Percentiles rank a stretch among this genome's conserved stretches.
Conservation (phyloP, 1,140 invertebrate genomes). For the Drosophila cardini region DNA sequence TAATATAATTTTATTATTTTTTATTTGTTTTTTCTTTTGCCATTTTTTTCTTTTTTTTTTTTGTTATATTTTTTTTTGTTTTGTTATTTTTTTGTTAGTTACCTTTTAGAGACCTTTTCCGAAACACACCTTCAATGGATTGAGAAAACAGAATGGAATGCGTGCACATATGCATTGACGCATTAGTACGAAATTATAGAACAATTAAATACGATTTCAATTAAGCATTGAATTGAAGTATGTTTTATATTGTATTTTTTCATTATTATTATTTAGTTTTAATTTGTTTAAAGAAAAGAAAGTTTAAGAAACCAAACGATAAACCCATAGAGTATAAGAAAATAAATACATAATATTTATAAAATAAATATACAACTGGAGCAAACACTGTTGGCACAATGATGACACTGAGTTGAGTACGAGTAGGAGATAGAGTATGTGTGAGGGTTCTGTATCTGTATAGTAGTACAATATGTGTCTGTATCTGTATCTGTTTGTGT, state of each 20-base stretch:
- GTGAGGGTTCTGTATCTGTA: conserved; percentile 41
- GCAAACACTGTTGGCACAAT: conserved; percentile 74
- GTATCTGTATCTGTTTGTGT: conserved; percentile 38
- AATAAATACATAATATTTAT: conserved; percentile 18
- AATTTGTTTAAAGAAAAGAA: conserved; percentile 59
- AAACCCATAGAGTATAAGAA: conserved; percentile 48
- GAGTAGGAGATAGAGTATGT: conserved; percentile 42
- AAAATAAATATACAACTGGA: conserved; percentile 46
- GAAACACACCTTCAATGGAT: conserved; percentile 91
- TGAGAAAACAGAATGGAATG: conserved; percentile 84
- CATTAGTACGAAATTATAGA: conserved; percentile 86
- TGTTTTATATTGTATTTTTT: conserved; percentile 53
- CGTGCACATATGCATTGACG: conserved; percentile 85
- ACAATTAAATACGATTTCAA: conserved; percentile 84
- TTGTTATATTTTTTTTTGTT: conserved; percentile 59
- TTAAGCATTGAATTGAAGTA: conserved; percentile 79
- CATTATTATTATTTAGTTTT: conserved; percentile 33
- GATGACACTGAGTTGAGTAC: conserved; percentile 69
- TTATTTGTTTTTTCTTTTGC: conserved; percentile 67
- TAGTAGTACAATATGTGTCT: conserved; percentile 28
- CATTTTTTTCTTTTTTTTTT: conserved; percentile 72
- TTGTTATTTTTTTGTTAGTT: conserved; percentile 85
- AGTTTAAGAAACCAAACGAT: conserved; percentile 51
- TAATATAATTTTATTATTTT: conserved; percentile 55
- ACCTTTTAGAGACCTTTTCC: conserved; percentile 97